Percentiles rank a stretch among this genome's conserved stretches.
These are phyloP conservation scores for Scolopax mira DNA, from an alignment of 2,113 vertebrate species.

Conservation along the genomic window DNA sequence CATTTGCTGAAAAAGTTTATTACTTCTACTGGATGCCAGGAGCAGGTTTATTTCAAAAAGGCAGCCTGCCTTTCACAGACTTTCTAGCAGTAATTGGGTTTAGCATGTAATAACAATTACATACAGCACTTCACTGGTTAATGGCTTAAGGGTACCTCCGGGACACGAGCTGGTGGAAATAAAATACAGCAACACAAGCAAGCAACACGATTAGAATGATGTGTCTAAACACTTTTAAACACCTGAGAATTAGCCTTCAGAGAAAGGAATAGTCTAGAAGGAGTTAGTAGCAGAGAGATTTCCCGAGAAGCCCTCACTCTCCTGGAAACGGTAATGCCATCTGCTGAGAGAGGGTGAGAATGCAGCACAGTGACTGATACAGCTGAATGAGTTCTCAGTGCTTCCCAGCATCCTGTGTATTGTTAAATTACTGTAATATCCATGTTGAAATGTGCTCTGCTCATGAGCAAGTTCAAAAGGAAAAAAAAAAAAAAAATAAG, in stretches of 20 bases:
- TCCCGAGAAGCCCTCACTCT: background rate
- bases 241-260: background rate
- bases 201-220: background rate
- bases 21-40: background rate
- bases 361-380: background rate
- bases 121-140: background rate
- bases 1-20: background rate
- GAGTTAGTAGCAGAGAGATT: background rate
- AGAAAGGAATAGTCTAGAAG: background rate
- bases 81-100: background rate
- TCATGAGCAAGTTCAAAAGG: background rate
- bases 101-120: background rate
- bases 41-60: background rate
- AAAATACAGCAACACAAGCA: background rate
- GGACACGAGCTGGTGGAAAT: background rate
- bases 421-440: accelerated
- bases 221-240: background rate
- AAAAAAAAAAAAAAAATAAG: background rate
- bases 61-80: background rate
- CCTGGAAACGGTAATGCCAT: slow-evolving; percentile 20
- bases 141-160: background rate
- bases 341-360: slow-evolving; percentile 47
- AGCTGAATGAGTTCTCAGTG: background rate
- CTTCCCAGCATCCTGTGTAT: background rate
- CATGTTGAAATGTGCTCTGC: background rate